Conservation (phyloP, 2,888 invertebrate species). For the Erebia aethiops region DNA sequence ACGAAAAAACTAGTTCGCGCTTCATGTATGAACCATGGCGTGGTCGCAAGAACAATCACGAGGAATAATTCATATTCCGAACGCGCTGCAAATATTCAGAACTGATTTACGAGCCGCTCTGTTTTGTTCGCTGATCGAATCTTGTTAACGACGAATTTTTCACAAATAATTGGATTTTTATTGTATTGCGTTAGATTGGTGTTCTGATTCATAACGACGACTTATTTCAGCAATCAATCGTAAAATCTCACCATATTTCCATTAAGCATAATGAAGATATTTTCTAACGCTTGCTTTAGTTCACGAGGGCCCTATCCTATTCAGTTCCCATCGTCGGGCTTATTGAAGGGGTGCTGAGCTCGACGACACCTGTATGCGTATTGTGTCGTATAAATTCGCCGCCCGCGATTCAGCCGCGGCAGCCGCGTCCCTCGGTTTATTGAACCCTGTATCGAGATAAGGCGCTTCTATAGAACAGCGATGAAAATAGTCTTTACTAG, state of each 20-base stretch:
- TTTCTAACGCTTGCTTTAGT: conserved; percentile 28
- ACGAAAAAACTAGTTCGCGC: conserved; percentile 79
- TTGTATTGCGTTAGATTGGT: conserved; percentile 44
- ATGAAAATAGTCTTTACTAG: conserved; percentile 58
- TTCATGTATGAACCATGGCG: conserved; percentile 83
- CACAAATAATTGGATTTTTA: conserved; percentile 81
- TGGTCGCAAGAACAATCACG: conserved; percentile 78
- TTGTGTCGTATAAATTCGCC: conserved; percentile 77
- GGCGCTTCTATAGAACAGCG: conserved; percentile 51
- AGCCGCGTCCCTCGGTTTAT: conserved; percentile 69
- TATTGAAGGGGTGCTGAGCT: conserved; percentile 70
- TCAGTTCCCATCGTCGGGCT: conserved; percentile 70
- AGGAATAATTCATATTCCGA: conserved; percentile 82
- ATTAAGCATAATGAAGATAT: conserved; percentile 10
- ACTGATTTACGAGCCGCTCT: conserved; percentile 72
- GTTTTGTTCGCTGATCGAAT: conserved; percentile 56
- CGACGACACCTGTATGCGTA: conserved; percentile 80
- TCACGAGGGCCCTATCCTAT: conserved; percentile 50
- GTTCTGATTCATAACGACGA: conserved; percentile 4
- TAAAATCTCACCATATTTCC: not conserved
- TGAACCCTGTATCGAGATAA: conserved; percentile 73
- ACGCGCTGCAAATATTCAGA: conserved; percentile 78
- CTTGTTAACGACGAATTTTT: conserved; percentile 77
- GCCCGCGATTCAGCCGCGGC: conserved; percentile 60
- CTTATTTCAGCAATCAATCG: conserved; percentile 2